These are phyloP conservation scores for Amitus sp. DNA, from an alignment of 2,888 invertebrate genomes.

Conservation along the genomic window DNA sequence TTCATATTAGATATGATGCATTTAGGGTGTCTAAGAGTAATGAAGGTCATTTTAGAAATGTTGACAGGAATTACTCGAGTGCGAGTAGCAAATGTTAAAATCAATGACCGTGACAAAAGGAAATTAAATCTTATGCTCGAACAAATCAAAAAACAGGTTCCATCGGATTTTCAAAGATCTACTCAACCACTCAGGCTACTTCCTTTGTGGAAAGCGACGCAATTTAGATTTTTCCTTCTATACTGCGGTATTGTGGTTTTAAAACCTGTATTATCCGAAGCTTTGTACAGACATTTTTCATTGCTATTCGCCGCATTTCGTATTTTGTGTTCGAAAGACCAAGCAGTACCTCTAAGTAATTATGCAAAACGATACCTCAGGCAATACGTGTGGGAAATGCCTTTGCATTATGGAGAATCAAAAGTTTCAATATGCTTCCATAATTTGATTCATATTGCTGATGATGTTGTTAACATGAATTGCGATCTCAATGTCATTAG, in stretches of 20 bases:
- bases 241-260: constrained; percentile 14
- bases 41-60: constrained; percentile 16
- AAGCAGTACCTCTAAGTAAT: constrained; percentile 5
- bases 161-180: constrained; percentile 24
- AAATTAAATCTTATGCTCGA: background rate
- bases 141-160: constrained; percentile 3
- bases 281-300: constrained; percentile 15
- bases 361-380: constrained; percentile 8
- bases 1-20: constrained; percentile 22
- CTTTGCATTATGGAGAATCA: constrained; percentile 16
- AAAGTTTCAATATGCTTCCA: constrained; percentile 23
- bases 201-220: constrained; percentile 25
- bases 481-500: background rate
- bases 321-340: constrained; percentile 12
- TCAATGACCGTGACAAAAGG: background rate
- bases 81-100: background rate
- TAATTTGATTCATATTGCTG: constrained; percentile 29
- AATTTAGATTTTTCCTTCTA: constrained; percentile 17
- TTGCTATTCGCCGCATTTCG: constrained; percentile 15
- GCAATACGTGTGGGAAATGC: too few species aligned
- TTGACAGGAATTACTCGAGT: background rate
- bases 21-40: constrained; percentile 10
- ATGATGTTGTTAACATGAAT: constrained; percentile 14
- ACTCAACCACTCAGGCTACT: constrained; percentile 7
- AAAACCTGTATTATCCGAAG: background rate